Percentiles rank a stretch among this genome's conserved stretches.
Conservation (phyloP, 2,113 vertebrate species). For the Corynorhinus townsendii region DNA sequence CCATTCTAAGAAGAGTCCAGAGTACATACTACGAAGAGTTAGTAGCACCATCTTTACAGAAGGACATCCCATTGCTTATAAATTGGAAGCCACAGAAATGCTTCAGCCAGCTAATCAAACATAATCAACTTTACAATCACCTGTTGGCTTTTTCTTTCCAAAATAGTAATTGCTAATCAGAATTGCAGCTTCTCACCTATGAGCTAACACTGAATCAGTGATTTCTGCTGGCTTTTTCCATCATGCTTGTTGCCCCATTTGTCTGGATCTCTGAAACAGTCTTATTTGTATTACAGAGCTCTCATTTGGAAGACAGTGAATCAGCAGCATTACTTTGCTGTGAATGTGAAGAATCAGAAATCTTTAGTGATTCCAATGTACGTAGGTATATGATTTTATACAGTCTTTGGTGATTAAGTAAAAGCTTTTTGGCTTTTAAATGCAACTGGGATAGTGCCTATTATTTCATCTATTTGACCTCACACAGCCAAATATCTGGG, state of each 20-base stretch:
- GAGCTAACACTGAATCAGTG: conserved; percentile 48
- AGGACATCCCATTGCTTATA: not conserved
- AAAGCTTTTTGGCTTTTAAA: conserved; percentile 1
- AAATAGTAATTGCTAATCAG: conserved; percentile 42
- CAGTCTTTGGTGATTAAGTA: conserved; percentile 31
- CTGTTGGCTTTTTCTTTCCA: conserved; percentile 29
- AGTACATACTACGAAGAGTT: not conserved
- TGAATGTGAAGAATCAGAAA: conserved; percentile 77
- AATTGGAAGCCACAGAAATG: conserved; percentile 31
- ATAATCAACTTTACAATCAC: not conserved
- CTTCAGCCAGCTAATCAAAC: conserved; percentile 39
- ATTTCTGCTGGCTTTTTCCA: conserved; percentile 55
- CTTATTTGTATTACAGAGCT: conserved; percentile 75
- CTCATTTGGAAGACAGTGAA: conserved; percentile 75
- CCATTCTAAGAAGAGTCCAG: not conserved
- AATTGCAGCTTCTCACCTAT: conserved; percentile 33
- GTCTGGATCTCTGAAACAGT: conserved; percentile 61
- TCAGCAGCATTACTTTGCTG: conserved; percentile 72
- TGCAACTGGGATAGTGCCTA: not conserved
- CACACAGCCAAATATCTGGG: not conserved
- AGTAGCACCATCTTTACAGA: not conserved
- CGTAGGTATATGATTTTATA: conserved; percentile 69
- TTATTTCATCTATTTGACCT: conserved; percentile 23
- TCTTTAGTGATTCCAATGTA: conserved; percentile 75
- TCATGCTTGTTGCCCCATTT: not conserved